These are phyloP conservation scores for Tinamus major DNA, from an alignment of 2,797 vertebrate genomes.

Conservation along the genomic window DNA sequence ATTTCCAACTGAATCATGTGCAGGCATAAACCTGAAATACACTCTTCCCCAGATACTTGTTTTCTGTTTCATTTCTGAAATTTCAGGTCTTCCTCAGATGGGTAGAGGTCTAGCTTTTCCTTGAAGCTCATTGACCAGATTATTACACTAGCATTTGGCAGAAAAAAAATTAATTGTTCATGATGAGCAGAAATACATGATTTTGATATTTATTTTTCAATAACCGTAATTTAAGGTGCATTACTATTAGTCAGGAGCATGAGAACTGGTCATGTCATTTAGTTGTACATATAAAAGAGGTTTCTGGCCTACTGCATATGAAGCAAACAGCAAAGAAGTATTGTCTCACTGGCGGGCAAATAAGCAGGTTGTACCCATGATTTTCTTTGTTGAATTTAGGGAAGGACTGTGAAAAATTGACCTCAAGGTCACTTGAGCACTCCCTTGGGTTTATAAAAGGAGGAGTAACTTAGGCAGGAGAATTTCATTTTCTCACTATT, in stretches of 20 bases:
- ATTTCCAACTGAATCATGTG: not conserved
- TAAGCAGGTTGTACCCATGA: not conserved
- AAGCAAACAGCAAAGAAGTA: not conserved
- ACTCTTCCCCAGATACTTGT: not conserved
- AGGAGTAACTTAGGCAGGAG: not conserved
- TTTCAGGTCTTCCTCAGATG: not conserved
- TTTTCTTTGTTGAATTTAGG: slow-evolving; percentile 5
- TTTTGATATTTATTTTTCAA: not conserved
- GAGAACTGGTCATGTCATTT: not conserved
- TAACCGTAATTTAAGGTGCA: not conserved
- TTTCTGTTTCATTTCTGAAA: not conserved
- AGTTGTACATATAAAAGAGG: not conserved
- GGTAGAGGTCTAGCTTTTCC: not conserved
- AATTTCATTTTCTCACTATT: not conserved
- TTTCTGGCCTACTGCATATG: not conserved
- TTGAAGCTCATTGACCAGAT: not conserved
- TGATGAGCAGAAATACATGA: not conserved
- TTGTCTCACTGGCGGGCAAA: not conserved
- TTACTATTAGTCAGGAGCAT: not conserved
- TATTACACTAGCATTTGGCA: not conserved
- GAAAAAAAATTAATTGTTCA: not conserved
- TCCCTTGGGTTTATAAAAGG: not conserved
- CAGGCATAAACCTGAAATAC: not conserved
- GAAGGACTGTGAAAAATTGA: not conserved
- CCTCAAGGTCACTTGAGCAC: not conserved